Evolutionary conservation across 1,140 invertebrate species (phyloP).

Genomic region (Drosophila sucinea): DNA sequence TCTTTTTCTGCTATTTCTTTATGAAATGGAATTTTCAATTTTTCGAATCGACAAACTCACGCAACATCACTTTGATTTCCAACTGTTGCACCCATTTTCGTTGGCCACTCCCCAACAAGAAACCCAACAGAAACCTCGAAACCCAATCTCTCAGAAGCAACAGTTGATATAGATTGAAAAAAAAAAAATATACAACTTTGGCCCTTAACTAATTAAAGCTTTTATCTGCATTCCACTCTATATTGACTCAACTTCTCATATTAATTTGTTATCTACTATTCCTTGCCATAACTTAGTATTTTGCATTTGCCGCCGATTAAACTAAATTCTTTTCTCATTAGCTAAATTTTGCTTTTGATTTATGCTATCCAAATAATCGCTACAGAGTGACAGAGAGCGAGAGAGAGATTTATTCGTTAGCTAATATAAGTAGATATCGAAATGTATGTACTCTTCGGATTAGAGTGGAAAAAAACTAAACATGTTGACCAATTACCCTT

Average conservation of each 20-base stretch:
- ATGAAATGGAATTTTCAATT: slow-evolving; percentile 31
- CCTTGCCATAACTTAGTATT: background rate
- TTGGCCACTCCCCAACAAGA: background rate
- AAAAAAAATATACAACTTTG: background rate
- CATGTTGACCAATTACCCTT: no score
- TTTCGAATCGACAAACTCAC: slow-evolving; percentile 19
- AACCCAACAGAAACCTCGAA: background rate
- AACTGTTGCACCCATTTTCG: slow-evolving; percentile 42
- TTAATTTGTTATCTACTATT: background rate
- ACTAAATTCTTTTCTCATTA: no score
- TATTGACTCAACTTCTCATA: background rate
- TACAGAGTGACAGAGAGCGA: no score
- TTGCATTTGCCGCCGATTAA: background rate
- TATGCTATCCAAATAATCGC: no score
- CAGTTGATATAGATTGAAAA: background rate
- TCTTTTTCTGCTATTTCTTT: background rate
- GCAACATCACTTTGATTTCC: slow-evolving; percentile 11
- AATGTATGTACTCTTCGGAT: no score
- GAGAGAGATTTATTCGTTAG: no score
- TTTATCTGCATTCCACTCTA: background rate
- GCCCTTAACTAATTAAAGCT: background rate
- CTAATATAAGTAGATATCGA: no score
- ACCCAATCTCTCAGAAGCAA: background rate
- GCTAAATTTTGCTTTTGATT: no score
- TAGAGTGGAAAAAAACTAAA: no score